Percentiles rank a stretch among this genome's conserved stretches.
phyloP scores from a whole-genome alignment of 1,140 invertebrate species.

The Homalodisca vitripennis region DNA sequence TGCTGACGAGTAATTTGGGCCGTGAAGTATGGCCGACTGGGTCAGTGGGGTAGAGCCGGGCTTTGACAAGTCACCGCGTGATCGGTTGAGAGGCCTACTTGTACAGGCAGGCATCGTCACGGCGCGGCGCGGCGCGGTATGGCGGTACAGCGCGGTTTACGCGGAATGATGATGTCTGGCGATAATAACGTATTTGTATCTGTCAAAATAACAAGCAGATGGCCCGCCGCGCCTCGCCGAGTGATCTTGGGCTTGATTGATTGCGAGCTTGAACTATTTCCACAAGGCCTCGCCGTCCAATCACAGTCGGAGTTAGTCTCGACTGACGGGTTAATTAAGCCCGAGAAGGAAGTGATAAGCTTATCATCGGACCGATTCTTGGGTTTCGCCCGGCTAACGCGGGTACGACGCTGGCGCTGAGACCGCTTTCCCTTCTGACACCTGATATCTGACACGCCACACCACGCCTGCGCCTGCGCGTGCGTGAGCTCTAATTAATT shows the following conservation, averaged over 20 bases:
- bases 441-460: slow-evolving; percentile 13
- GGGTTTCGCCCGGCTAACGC: neutral
- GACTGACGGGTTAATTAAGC: slow-evolving; percentile 11
- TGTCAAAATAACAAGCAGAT: slow-evolving; percentile 10
- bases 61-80: slow-evolving; percentile 21
- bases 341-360: slow-evolving; percentile 10
- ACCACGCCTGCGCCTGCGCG: too few relatives aligned
- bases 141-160: neutral
- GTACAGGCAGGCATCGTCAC: too few relatives aligned
- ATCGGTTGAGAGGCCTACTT: neutral
- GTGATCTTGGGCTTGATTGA: slow-evolving; percentile 15
- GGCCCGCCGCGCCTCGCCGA: neutral
- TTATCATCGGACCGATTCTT: slow-evolving; percentile 3
- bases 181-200: slow-evolving; percentile 8
- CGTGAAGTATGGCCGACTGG: slow-evolving; percentile 1
- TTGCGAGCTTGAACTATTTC: slow-evolving; percentile 24
- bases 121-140: neutral
- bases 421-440: slow-evolving; percentile 2
- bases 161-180: neutral
- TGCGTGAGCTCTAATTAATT: slow-evolving; percentile 1
- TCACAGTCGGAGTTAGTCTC: neutral
- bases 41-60: slow-evolving; percentile 7
- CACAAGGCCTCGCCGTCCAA: neutral
- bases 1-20: neutral
- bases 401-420: too few relatives aligned